Base-by-base conservation (phyloP, 2,888 invertebrate species). In the Acanthacorydalis orientalis region DNA sequence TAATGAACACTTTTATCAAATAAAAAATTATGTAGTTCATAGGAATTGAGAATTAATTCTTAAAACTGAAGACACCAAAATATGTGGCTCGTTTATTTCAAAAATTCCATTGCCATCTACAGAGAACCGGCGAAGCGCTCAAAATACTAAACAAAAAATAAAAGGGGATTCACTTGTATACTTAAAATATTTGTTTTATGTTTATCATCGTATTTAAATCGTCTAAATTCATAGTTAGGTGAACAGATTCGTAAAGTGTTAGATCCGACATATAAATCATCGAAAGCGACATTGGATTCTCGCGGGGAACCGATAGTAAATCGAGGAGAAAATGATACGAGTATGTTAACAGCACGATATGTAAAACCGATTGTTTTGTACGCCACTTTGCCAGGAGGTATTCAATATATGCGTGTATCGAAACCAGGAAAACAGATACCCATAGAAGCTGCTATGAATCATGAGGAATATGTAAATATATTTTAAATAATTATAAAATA, bases 331-430 rank as follows among this genome's bases (percentile, higher is more conserved):
- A 23, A 23, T 23, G 23, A 23, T 23, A 51, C 51, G 14, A 50
- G 50, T 41, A 47, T 53, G 23, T 49, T 59, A 16, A 59, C 65
- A 31, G 63, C 66, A 2, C 53, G 55, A 37, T 68, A 66, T 51
- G 56, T 56, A 1, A 52, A 60, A 37, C 70, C 73, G 0, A 51
- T 64, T 7, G 56, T 68, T 43, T 53, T 59, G 3, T 57, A 60
- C 37, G 77, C 78, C 4, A 64, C 63, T 8, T 56, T 82, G 1
- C 79, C 81, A 0, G 78, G 78, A 1, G 72, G 71, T 1, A 62
- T 78, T 49, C 68, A 74, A 54, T 82, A 79, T 56, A 60, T 80
- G 53, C 67, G 70, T 34, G 58, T 80, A 1, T 62, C 67, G 10
- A 72, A 68, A 53, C 77, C 81, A 0, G 81, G 80, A 0, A 64